Conservation (phyloP, 2,113 vertebrate genomes). For the Brachionichthys hirsutus region DNA sequence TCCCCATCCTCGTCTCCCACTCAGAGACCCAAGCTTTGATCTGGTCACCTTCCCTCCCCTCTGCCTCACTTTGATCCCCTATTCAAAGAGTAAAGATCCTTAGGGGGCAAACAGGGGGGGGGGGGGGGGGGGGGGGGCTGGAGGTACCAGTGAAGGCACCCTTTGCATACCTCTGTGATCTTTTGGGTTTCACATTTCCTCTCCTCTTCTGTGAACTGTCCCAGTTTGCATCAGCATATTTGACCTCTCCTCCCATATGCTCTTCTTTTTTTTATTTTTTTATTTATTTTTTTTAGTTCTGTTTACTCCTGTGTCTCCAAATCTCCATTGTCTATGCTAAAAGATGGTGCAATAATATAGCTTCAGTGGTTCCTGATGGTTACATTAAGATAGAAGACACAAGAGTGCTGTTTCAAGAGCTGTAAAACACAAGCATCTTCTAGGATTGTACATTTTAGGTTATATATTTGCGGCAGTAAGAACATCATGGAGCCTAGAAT, state of each 20-base stretch:
- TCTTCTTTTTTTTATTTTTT: constrained; percentile 4
- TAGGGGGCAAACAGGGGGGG: constrained; percentile 34
- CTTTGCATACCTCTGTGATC: constrained; percentile 29
- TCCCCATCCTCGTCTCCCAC: constrained; percentile 41
- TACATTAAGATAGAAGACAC: constrained; percentile 41
- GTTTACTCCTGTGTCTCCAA: neutral
- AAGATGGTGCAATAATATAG: constrained; percentile 57
- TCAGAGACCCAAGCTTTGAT: constrained; percentile 54
- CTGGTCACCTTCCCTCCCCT: constrained; percentile 43
- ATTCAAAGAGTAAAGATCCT: constrained; percentile 60
- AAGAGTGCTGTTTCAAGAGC: constrained; percentile 32
- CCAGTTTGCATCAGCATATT: neutral
- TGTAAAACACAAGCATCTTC: constrained; percentile 19
- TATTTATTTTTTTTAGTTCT: neutral
- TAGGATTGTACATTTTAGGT: constrained; percentile 5
- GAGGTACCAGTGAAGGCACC: neutral
- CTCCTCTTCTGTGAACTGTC: constrained; percentile 2
- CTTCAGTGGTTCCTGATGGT: constrained; percentile 56
- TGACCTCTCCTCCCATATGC: neutral
- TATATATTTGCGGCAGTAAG: neutral
- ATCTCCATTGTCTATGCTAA: constrained; percentile 1
- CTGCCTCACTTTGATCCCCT: constrained; percentile 57
- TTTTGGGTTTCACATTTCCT: constrained; percentile 23
- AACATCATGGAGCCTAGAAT: neutral
- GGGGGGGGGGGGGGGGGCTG: too few relatives aligned